Base-by-base conservation (phyloP, 2,113 vertebrate genomes). In the Pimephales promelas region DNA sequence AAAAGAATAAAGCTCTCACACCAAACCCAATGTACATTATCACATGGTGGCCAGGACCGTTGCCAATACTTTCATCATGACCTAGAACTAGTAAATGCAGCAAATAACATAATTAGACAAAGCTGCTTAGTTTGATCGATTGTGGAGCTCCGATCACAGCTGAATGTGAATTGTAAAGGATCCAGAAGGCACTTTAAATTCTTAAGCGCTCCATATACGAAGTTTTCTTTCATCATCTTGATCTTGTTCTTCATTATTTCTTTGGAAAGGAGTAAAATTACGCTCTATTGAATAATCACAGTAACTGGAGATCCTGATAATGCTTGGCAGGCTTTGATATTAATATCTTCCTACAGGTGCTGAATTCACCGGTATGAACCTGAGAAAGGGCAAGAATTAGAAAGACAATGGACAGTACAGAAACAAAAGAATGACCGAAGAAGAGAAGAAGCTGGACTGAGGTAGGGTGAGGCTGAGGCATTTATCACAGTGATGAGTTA, bases 231-330 rank as follows among this genome's bases (percentile, higher is more conserved):
- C 83, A 88, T 85, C 84, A 88, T 85, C 86, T 86, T 86, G 82
- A 86, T 87, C 86, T 81, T 86, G 79, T 85, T 88, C 81, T 85
- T 85, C 59, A 88, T 88, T 83, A 89, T 86, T 85, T 85, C 74
- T 89, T 83, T 84, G 57, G 84, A 86, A 79, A 82, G 73, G 85
- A 64, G 57, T 88, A 86, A 85, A 88, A 88, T 86, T 86, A 86
- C 80, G 68, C 75, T 81, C 66, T 62, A 79, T 87, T 85, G 83
- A 87, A 84, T 81, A 83, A 89, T 85, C 83, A 72, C 72, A 66
- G 85, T 83, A 84, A 87, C 75, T 54, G 59, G 40, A 82, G 84
- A 77, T 85, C 70, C 81, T 80, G 83, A 86, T 83, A 88, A 78
- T 66, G 85, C 83, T 85, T 84, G 84, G 84, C 82, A 45, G 86